Evolutionary conservation across 2,113 vertebrate genomes (phyloP).

Genomic region (Pogonocichla stellata): DNA sequence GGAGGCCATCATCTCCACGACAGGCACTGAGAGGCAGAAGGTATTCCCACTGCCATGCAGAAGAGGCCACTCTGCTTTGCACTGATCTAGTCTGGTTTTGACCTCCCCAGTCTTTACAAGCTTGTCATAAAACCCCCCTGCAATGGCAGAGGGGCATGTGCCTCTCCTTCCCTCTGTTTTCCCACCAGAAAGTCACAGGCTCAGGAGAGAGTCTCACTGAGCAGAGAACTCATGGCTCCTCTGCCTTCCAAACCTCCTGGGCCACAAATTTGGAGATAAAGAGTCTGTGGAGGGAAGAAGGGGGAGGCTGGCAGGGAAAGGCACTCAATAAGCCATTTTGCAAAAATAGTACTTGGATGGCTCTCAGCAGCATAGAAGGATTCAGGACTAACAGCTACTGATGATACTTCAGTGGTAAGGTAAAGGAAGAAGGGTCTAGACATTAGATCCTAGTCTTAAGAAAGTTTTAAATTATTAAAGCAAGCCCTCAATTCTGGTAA

Average conservation of each 20-base stretch:
- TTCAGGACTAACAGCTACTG: background rate
- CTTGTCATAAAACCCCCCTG: background rate
- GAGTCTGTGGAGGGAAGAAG: background rate
- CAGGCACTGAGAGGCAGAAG: background rate
- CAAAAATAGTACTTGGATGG: background rate
- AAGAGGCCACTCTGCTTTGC: background rate
- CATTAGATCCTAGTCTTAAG: background rate
- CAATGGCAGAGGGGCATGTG: background rate
- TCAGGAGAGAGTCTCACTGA: background rate
- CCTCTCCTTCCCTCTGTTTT: background rate
- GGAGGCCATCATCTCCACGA: accelerated
- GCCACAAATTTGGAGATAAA: background rate
- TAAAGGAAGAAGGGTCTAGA: background rate
- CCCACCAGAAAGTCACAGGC: background rate
- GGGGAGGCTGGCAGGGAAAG: background rate
- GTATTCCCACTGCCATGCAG: background rate
- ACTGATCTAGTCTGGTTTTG: background rate
- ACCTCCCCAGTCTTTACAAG: background rate
- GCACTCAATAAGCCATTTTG: background rate
- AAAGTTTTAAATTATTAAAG: background rate
- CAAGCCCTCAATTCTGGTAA: background rate
- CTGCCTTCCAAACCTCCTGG: background rate
- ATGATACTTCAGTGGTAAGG: background rate
- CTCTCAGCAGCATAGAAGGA: background rate
- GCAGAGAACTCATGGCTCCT: background rate